phyloP scores from a whole-genome alignment of 2,113 vertebrate genomes.

The Cranoglanis bouderius region DNA sequence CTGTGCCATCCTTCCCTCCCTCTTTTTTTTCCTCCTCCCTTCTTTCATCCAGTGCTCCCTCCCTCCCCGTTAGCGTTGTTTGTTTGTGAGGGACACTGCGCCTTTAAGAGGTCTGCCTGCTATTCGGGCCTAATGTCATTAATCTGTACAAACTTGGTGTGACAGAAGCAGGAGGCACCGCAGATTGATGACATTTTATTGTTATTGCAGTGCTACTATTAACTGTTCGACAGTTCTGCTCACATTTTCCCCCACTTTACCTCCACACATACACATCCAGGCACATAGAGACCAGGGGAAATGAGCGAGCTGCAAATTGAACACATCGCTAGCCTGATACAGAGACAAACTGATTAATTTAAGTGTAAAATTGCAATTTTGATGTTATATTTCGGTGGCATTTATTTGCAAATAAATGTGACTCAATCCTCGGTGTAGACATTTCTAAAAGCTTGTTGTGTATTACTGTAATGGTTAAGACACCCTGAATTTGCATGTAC shows the following conservation, averaged over 20 bases:
- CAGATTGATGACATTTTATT: conserved; percentile 87
- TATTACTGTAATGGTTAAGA: conserved; percentile 53
- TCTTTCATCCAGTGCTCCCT: conserved; percentile 34
- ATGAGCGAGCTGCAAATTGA: conserved; percentile 71
- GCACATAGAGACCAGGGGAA: conserved; percentile 54
- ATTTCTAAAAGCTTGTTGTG: conserved; percentile 50
- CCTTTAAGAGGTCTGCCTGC: conserved; percentile 81
- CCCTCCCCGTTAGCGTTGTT: conserved; percentile 56
- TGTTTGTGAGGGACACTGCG: conserved; percentile 67
- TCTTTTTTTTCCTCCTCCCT: conserved; percentile 17
- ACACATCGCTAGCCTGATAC: conserved; percentile 71
- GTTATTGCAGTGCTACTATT: conserved; percentile 82
- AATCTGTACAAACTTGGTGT: conserved; percentile 85
- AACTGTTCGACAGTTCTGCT: conserved; percentile 77
- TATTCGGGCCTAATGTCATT: conserved; percentile 82
- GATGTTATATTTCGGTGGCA: conserved; percentile 67
- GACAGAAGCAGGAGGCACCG: conserved; percentile 81
- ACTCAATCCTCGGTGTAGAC: conserved; percentile 55
- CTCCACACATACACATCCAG: conserved; percentile 58
- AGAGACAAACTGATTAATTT: conserved; percentile 75
- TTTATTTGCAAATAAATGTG: conserved; percentile 62
- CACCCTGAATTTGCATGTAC: conserved; percentile 56
- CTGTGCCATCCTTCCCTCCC: conserved; percentile 49
- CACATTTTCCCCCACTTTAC: conserved; percentile 64
- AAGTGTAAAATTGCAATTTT: conserved; percentile 77